Base-by-base conservation (phyloP, 2,797 vertebrate species). In the Megalops cyprinoides region DNA sequence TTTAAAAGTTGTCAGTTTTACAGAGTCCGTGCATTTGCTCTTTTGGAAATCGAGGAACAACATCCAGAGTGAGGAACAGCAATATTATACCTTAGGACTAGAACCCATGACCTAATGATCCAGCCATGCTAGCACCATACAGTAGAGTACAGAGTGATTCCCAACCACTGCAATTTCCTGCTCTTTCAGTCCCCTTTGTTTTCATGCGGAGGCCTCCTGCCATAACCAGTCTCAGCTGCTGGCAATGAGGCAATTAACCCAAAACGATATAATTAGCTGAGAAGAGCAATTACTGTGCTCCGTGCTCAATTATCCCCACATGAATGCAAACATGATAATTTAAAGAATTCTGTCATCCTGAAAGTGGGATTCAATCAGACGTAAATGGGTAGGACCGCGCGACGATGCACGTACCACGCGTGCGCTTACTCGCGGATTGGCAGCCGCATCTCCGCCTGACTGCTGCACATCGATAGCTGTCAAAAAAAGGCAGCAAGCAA, bases 241-340 rank as follows among this genome's bases (percentile, higher is more conserved):
- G 51, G 71, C 60, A 65, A 53, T 55, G 48, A 83, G 78, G 28
- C 79, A 48, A 82, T 79, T 80, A 76, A 58, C 60, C 74, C 78
- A 5, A 58, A 76, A 62, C n/a, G 34, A 76, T 80, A 67, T 67
- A 79, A 82, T 82, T 82, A 79, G 74, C 56, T 42, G 44, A 71
- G 62, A 49, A 69, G 67, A 78, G 79, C 69, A 65, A 74, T 83
- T 83, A 62, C 79, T 69, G 14, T 53, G 73, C 73, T 28, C 73
- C 23, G 44, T 1, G 34, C 79, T 81, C 80, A 76, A 65, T 75
- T 81, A 56, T 79, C 18, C 73, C 65, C 31, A 44, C 78, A 71
- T 76, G 74, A 55, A 80, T 79, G 28, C 74, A 71, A 49, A 51
- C 55, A 55, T 56, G 44, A 62, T 58, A 55, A 46, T 55, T 39